A percentile compares a stretch with the other conserved stretches of the same genome.
These are phyloP conservation scores for Oostethus manadensis DNA, from an alignment of 2,113 vertebrate genomes.

Conservation along the genomic window DNA sequence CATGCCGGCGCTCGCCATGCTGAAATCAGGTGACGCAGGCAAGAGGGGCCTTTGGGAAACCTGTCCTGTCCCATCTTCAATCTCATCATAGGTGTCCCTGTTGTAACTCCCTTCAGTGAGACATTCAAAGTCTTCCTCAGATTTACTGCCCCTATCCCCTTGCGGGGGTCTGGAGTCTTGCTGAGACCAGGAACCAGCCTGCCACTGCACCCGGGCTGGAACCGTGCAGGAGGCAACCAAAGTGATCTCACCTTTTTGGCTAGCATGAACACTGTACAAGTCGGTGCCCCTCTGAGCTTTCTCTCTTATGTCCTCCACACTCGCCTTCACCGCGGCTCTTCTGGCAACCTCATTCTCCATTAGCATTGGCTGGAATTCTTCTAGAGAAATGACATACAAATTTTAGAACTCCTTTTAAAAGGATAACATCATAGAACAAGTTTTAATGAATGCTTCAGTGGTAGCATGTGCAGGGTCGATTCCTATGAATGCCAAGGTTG, in stretches of 20 bases:
- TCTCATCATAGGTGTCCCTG: constrained; percentile 69
- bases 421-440: background rate
- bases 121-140: constrained; percentile 58
- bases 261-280: constrained; percentile 1
- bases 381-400: constrained; percentile 14
- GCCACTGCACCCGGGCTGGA: constrained; percentile 55
- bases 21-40: constrained; percentile 63
- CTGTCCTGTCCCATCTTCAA: constrained; percentile 70
- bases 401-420: too few relatives aligned
- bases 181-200: constrained; percentile 53
- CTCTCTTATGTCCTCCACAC: constrained; percentile 34
- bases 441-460: background rate
- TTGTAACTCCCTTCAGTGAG: constrained; percentile 47
- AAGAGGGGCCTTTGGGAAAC: constrained; percentile 71
- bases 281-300: constrained; percentile 37
- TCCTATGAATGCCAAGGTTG: too few relatives aligned
- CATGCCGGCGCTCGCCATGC: constrained; percentile 32
- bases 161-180: constrained; percentile 40
- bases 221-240: constrained; percentile 29
- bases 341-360: constrained; percentile 16
- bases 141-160: constrained; percentile 32
- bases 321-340: constrained; percentile 13
- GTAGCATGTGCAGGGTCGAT: too few relatives aligned
- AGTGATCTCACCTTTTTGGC: constrained; percentile 6
- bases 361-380: constrained; percentile 44